Evolutionary conservation across 2,797 vertebrate genomes (phyloP).

Genomic region (Petrocephalus sullivani): DNA sequence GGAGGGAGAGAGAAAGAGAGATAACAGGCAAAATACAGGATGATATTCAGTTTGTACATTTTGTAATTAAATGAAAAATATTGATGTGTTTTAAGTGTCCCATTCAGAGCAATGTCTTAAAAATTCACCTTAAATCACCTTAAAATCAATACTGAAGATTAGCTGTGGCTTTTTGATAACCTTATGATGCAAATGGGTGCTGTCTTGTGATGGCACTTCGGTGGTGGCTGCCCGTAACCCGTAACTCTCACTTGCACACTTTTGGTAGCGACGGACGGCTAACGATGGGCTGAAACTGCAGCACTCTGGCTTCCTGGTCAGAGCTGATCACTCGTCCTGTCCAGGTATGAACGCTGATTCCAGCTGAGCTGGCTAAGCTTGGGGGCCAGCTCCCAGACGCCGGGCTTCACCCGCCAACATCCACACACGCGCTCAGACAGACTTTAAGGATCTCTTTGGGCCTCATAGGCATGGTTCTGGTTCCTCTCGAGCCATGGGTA

Average conservation of each 20-base stretch:
- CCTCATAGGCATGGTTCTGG: neutral
- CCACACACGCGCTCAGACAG: neutral
- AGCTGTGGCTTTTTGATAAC: neutral
- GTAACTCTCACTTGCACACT: neutral
- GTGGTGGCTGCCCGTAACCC: neutral
- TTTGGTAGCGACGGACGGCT: neutral
- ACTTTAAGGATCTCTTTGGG: neutral
- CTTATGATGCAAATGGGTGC: neutral
- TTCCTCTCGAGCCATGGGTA: neutral
- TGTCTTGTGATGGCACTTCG: neutral
- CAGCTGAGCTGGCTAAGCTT: neutral
- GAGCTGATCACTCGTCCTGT: neutral
- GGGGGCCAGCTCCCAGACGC: neutral
- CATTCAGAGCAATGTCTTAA: neutral
- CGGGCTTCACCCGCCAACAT: neutral
- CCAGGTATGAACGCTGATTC: neutral
- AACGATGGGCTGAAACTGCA: neutral
- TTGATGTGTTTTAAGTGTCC: neutral
- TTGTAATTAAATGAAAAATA: neutral
- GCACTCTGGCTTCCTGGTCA: neutral
- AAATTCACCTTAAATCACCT: neutral
- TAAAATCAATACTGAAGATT: neutral
- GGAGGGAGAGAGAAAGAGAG: neutral
- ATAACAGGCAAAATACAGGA: neutral
- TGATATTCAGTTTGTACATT: neutral